These are phyloP conservation scores for Pharmacophagus antenor DNA, from an alignment of 2,888 invertebrate species.

Conservation along the genomic window DNA sequence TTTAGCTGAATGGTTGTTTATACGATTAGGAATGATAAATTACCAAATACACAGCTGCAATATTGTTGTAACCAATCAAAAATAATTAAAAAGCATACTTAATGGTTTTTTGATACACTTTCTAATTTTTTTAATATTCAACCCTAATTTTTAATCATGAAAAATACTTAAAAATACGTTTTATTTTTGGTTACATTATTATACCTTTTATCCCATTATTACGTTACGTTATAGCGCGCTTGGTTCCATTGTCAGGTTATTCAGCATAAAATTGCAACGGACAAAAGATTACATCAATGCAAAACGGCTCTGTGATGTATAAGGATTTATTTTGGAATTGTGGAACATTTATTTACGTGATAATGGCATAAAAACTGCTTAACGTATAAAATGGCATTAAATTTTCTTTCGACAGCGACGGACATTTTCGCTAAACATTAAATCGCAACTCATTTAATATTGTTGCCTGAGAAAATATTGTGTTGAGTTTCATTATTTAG, in stretches of 20 bases:
- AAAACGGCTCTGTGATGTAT: slow-evolving; percentile 5
- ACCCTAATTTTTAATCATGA: too few species aligned
- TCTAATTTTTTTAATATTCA: too few species aligned
- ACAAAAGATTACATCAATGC: slow-evolving; percentile 15
- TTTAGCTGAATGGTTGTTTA: too few species aligned
- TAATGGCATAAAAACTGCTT: slow-evolving; percentile 2
- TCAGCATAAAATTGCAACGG: slow-evolving; percentile 20
- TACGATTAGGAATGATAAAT: too few species aligned
- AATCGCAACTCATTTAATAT: not conserved
- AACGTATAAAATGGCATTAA: slow-evolving; percentile 3
- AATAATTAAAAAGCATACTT: too few species aligned
- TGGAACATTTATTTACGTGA: slow-evolving; percentile 14
- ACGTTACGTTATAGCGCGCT: slow-evolving; percentile 4
- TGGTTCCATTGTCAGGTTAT: slow-evolving; percentile 16
- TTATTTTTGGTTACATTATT: slow-evolving; percentile 9
- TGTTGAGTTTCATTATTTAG: too few species aligned
- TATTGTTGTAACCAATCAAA: too few species aligned
- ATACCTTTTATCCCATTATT: slow-evolving; percentile 10
- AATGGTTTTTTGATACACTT: too few species aligned
- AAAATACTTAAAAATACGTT: not conserved
- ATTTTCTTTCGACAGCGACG: not conserved
- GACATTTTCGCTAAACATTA: not conserved
- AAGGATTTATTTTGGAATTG: slow-evolving; percentile 17
- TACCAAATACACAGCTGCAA: too few species aligned
- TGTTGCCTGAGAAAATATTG: not conserved